These are phyloP conservation scores for Rhabdophis nuchalis DNA, from an alignment of 2,797 vertebrate genomes.

Conservation along the genomic window DNA sequence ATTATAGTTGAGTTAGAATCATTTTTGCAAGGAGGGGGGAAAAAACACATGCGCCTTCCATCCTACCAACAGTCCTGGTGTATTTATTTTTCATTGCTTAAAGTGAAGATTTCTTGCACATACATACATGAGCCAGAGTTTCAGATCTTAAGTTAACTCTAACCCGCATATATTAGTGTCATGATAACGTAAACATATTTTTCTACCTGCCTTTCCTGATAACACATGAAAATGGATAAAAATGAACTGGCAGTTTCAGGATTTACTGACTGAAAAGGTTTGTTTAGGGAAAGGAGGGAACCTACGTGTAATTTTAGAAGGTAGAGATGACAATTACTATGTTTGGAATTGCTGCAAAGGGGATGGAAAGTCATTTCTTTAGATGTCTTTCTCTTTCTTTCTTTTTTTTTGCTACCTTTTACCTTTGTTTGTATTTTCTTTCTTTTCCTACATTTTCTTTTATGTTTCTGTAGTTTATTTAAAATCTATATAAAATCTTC, in stretches of 20 bases:
- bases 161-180: neutral
- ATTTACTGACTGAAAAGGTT: neutral
- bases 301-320: neutral
- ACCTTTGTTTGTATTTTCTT: neutral
- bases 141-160: neutral
- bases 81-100: neutral
- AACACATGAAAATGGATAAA: neutral
- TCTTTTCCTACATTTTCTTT: neutral
- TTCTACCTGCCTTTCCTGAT: neutral
- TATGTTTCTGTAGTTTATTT: neutral
- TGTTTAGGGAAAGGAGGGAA: neutral
- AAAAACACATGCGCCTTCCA: neutral
- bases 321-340: neutral
- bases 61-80: neutral
- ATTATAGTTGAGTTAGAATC: conserved; percentile 2
- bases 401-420: neutral
- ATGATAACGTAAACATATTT: neutral
- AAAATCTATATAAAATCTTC: neutral
- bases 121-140: neutral
- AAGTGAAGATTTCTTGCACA: neutral
- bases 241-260: neutral
- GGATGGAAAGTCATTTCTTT: neutral
- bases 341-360: neutral
- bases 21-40: neutral
- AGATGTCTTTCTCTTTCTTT: neutral